Base-by-base conservation (phyloP, 37 sponge, comb jelly and placozoan genomes). In the Axinella damicornis region DNA sequence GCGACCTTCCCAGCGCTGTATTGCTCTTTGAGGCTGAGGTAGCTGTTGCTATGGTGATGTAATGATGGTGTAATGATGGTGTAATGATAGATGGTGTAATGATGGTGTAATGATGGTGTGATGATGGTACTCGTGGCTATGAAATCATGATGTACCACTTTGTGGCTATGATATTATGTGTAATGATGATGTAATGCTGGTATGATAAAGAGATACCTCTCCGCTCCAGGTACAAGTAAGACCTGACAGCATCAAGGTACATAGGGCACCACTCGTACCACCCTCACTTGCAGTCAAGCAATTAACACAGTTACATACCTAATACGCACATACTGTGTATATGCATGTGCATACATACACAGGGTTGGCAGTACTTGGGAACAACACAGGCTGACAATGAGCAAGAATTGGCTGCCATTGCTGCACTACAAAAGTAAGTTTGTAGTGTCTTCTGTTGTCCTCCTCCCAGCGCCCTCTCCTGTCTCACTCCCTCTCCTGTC, bases 341-440 rank as follows among this genome's bases (percentile, higher is more conserved):
- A 0, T 68, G 27, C 30, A 28, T 35, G 71, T 70, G 19, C 30
- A 65, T 32, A 28, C 65, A 58, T 0, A 76, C 65, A n/a, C 64
- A 85, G 70, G 95, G 92, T 0, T 95, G 95, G 95, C 89, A 89
- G 71, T 92, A 85, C 60, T 76, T 96, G 32, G 97, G 97, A 0
- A 89, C 84, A 17, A 92, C 84, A 39, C 97, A 96, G 66, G 96
- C 96, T 25, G 84, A 95, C 73, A 98, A 95, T 84, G 98, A 98
- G 58, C 94, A 95, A 55, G 98, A 98, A 21, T 5, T 79, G 1
- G 53, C 74, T 18, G 95, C 98, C 61, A 95, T 98, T 61, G 80
- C 94, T 71, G 98, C 98, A 13, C 90, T 98, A 18, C 53, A 78
- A n/a, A 98, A 80, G 93, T 95, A 32, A 74, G 94, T 38, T 25